These are phyloP conservation scores for Crypturellus undulatus DNA, from an alignment of 2,113 vertebrate genomes.

Conservation along the genomic window DNA sequence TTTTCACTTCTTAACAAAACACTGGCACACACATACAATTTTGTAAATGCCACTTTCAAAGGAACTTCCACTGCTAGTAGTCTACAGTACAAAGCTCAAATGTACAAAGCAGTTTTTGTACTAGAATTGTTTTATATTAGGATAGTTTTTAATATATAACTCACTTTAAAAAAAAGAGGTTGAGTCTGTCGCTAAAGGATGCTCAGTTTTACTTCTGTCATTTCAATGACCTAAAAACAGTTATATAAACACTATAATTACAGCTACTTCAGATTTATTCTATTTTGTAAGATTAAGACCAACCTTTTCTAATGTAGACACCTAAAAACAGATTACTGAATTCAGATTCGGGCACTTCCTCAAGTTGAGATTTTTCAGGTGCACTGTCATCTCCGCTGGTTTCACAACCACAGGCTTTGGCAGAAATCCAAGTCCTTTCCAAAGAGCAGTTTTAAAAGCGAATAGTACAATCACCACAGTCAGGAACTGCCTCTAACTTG, in stretches of 20 bases:
- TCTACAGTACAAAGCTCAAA: not conserved
- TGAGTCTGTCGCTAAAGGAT: not conserved
- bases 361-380: not conserved
- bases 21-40: not conserved
- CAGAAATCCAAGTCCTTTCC: not conserved
- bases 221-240: not conserved
- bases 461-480: not conserved
- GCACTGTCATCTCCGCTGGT: not conserved
- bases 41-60: not conserved
- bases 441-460: constrained; percentile 5
- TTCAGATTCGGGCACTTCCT: not conserved
- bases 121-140: not conserved
- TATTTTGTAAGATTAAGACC: not conserved
- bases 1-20: not conserved
- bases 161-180: not conserved
- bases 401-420: not conserved
- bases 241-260: not conserved
- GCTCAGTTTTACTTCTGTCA: not conserved
- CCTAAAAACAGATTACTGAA: not conserved
- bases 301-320: not conserved
- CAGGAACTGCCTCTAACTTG: not conserved
- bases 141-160: not conserved
- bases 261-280: not conserved
- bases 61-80: not conserved
- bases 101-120: not conserved